Conservation (phyloP, 2,113 vertebrate species). For the Taxidea taxus region DNA sequence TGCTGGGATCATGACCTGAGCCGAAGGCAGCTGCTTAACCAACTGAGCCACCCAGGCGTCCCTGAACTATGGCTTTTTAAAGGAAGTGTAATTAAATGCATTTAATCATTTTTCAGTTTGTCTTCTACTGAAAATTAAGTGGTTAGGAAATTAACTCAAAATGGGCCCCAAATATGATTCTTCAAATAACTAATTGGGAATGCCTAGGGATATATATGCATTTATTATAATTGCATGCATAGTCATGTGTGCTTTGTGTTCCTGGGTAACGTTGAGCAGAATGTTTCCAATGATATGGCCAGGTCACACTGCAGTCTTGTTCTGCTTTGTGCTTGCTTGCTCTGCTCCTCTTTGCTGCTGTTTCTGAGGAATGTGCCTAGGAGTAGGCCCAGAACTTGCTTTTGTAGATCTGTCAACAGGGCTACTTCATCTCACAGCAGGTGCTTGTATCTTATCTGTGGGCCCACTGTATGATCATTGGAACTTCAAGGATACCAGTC, state of each 20-base stretch:
- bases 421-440: neutral
- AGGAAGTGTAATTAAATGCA: neutral
- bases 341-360: neutral
- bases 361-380: neutral
- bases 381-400: neutral
- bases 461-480: neutral
- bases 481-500: neutral
- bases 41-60: no score
- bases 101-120: neutral
- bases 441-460: neutral
- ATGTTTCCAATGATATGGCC: neutral
- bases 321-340: neutral
- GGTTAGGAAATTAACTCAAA: slow-evolving; percentile 8
- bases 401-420: neutral
- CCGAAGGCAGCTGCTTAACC: no score
- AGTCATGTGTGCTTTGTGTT: neutral
- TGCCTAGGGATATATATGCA: neutral
- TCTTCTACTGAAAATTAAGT: slow-evolving; percentile 30
- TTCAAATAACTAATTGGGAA: neutral
- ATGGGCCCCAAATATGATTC: neutral
- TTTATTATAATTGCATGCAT: neutral
- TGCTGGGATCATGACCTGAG: no score
- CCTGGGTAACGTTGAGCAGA: neutral
- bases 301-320: neutral
- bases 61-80: neutral